Evolutionary conservation across 1,140 invertebrate genomes (phyloP).

Genomic region (Aphaenogaster ashmeadi): DNA sequence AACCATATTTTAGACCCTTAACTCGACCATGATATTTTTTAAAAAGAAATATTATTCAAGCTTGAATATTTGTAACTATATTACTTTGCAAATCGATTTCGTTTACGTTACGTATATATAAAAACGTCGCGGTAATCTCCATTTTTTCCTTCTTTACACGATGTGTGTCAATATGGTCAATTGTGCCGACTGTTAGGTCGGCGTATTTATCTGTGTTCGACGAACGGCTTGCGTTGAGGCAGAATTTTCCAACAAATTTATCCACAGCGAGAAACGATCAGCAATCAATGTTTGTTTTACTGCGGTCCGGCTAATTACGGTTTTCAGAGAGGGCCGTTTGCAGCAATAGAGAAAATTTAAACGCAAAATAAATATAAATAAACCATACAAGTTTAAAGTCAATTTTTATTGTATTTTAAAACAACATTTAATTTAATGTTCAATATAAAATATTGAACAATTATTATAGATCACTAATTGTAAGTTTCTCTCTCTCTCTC

Average conservation of each 20-base stretch:
- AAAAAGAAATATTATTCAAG: slow-evolving; percentile 11
- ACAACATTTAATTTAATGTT: slow-evolving; percentile 5
- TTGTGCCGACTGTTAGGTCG: not conserved
- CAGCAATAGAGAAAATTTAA: slow-evolving; percentile 20
- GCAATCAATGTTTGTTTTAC: slow-evolving; percentile 30
- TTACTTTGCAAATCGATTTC: slow-evolving; percentile 20
- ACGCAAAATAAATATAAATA: slow-evolving; percentile 15
- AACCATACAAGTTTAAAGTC: not conserved
- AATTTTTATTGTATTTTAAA: slow-evolving; percentile 25
- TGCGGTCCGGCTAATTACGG: slow-evolving; percentile 4
- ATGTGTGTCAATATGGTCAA: slow-evolving; percentile 1
- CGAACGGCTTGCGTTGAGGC: not conserved
- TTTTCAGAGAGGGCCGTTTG: slow-evolving; percentile 21
- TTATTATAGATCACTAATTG: not conserved
- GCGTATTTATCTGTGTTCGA: not conserved
- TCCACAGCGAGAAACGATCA: not conserved
- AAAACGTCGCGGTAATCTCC: not conserved
- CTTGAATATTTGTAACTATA: not conserved
- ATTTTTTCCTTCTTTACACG: slow-evolving; percentile 14
- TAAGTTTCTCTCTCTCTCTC: not conserved
- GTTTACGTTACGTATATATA: not conserved
- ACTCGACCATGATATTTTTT: not conserved
- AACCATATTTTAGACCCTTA: not conserved
- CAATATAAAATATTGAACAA: not conserved
- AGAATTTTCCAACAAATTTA: slow-evolving; percentile 30